Conservation (phyloP, 2,113 vertebrate genomes). For the Ibidorhyncha struthersii region DNA sequence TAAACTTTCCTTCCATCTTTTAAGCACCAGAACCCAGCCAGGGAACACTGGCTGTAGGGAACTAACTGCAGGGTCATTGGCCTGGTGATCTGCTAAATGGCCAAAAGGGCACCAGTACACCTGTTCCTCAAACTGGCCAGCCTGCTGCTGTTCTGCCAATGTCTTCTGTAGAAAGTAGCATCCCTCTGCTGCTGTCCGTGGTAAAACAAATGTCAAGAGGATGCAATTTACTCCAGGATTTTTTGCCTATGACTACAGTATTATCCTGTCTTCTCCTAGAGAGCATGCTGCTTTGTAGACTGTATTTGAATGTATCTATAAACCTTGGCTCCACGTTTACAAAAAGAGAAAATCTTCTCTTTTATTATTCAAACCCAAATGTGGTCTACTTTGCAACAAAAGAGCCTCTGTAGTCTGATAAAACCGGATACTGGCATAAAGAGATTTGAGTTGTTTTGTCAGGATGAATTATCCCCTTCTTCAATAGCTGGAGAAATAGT, state of each 20-base stretch:
- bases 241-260: neutral
- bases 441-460: neutral
- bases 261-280: neutral
- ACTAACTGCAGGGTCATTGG: neutral
- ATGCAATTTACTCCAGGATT: neutral
- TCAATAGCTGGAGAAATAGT: neutral
- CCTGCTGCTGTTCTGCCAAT: neutral
- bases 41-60: neutral
- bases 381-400: neutral
- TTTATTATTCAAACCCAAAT: neutral
- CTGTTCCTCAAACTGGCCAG: neutral
- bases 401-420: neutral
- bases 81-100: neutral
- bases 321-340: neutral
- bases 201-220: neutral
- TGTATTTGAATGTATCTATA: neutral
- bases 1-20: neutral
- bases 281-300: neutral
- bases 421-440: neutral
- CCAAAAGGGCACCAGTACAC: neutral
- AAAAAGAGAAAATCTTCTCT: too few species aligned
- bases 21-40: neutral
- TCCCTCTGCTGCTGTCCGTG: neutral
- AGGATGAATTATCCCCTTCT: neutral
- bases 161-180: neutral